Base-by-base conservation (phyloP, 2,797 vertebrate species). In the Hipposideros larvatus region DNA sequence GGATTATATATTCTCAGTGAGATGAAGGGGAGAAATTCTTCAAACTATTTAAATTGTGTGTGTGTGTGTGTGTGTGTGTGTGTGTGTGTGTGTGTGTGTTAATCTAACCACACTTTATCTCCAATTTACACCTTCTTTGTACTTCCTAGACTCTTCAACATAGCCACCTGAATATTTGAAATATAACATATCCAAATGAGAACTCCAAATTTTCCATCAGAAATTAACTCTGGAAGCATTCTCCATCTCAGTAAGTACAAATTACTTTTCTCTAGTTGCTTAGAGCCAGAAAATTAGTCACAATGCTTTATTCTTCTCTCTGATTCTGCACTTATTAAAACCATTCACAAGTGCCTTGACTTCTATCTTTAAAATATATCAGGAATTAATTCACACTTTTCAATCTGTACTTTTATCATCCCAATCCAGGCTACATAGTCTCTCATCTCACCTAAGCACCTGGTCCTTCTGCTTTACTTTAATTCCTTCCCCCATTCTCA, bases 231-330 rank as follows among this genome's bases (percentile, higher is more conserved):
- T 6, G 26, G 5, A 1, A 66, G 37, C 9, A 7, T 70, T 87
- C 66, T 92, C 34, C 65, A 88, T 41, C 13, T n/a, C 34, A 79
- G 43, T 71, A 73, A 93, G 7, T 55, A 19, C 14, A 46, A 37
- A 11, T 9, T 77, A 28, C 1, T 88, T 80, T 77, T 51, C 71
- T 37, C 28, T 43, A 48, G 8, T 65, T 71, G 3, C 28, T 82
- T 75, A 86, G 11, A 75, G n/a, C 3, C 24, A 86, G 31, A 57
- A 95, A 68, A 48, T 80, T 82, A 65, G 55, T 91, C 26, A 66
- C 34, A 85, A 65, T 22, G 55, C 11, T 91, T 94, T 87, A 73
- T 65, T 80, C 65, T 74, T 90, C 59, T 96, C 46, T 92, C n/a
- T 96, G 51, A 48, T 68, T 86, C 59, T 16, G n/a, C 78, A 74